A percentile compares a stretch with the other conserved stretches of the same genome.
phyloP scores from a whole-genome alignment of 2,113 vertebrate species.

The Anhinga rufa region DNA sequence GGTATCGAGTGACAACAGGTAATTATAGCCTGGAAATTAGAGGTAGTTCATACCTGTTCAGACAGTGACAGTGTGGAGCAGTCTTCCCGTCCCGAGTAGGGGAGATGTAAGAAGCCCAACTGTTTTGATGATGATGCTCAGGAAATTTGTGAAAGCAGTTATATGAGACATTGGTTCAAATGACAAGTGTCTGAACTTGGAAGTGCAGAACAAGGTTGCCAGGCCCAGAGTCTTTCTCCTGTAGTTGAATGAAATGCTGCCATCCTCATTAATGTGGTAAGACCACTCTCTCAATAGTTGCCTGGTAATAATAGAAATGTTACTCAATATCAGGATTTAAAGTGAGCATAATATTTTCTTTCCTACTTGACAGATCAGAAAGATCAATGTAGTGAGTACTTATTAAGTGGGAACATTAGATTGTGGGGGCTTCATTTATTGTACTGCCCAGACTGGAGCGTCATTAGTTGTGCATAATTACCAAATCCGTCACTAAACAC shows the following conservation, averaged over 20 bases:
- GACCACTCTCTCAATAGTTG: not conserved
- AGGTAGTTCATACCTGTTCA: not conserved
- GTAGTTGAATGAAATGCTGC: not conserved
- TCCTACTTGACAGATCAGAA: not conserved
- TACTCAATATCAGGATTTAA: conserved; percentile 14
- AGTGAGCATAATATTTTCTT: not conserved
- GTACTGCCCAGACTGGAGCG: not conserved
- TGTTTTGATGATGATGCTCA: not conserved
- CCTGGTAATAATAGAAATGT: not conserved
- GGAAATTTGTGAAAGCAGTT: not conserved
- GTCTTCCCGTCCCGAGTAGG: not conserved
- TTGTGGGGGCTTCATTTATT: conserved; percentile 26
- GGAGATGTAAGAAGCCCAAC: not conserved
- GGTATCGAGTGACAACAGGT: not conserved
- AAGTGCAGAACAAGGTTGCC: not conserved
- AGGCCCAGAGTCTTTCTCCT: not conserved
- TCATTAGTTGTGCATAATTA: conserved; percentile 6
- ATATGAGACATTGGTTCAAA: not conserved
- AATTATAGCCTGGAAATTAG: not conserved
- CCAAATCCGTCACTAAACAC: not conserved
- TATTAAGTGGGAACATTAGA: conserved; percentile 13
- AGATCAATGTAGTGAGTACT: not conserved
- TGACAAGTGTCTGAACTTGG: not conserved
- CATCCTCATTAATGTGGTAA: not conserved
- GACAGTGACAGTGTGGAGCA: not conserved